phyloP scores from a whole-genome alignment of 2,113 vertebrate genomes.

The Perccottus glenii region DNA sequence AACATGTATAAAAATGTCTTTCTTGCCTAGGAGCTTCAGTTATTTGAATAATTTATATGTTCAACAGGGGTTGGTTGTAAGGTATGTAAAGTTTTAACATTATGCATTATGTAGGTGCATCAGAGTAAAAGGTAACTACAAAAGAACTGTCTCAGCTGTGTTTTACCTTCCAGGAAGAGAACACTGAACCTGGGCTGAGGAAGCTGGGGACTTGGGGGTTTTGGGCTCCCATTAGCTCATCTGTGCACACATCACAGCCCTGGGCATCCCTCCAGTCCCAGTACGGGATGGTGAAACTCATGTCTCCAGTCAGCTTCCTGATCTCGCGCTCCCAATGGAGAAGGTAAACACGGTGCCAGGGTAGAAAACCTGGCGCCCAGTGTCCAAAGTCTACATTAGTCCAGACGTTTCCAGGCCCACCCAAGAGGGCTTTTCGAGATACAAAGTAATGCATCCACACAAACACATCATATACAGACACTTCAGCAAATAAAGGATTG shows the following conservation, averaged over 20 bases:
- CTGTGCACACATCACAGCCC: constrained; percentile 87
- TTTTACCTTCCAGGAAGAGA: constrained; percentile 93
- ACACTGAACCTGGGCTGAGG: constrained; percentile 90
- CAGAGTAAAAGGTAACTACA: constrained; percentile 2
- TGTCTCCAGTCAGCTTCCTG: constrained; percentile 85
- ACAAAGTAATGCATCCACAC: constrained; percentile 98
- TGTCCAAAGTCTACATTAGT: constrained; percentile 91
- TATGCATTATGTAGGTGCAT: not conserved
- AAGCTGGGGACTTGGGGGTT: constrained; percentile 80
- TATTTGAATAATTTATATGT: not conserved
- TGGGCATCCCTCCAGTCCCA: constrained; percentile 95
- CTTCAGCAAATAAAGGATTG: constrained; percentile 84
- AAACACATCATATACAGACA: constrained; percentile 90
- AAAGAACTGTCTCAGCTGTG: not conserved
- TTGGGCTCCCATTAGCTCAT: constrained; percentile 88
- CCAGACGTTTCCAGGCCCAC: constrained; percentile 84
- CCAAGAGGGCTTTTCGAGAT: constrained; percentile 85
- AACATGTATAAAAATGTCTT: constrained; percentile 8
- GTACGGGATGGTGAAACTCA: constrained; percentile 90
- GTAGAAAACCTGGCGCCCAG: constrained; percentile 89
- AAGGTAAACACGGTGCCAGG: constrained; percentile 92
- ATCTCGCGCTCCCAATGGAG: constrained; percentile 91
- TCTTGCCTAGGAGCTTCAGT: not conserved
- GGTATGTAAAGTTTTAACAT: constrained; percentile 2
- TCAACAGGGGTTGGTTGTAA: not conserved